A percentile compares a stretch with the other conserved stretches of the same genome.
These are phyloP conservation scores for Pterophyllum scalare DNA, from an alignment of 2,113 vertebrate species.

Conservation along the genomic window DNA sequence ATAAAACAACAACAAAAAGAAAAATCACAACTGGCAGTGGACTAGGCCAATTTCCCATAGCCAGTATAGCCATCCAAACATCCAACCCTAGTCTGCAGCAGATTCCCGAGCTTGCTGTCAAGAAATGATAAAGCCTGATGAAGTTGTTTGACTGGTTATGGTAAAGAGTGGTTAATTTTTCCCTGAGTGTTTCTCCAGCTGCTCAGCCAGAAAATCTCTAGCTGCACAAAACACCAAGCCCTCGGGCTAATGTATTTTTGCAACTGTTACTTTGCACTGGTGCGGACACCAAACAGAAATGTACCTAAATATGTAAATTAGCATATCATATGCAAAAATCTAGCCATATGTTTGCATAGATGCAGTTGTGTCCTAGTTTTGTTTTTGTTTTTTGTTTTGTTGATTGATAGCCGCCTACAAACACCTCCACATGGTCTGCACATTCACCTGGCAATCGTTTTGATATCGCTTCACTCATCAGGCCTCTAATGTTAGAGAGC, in stretches of 20 bases:
- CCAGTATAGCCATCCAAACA: neutral
- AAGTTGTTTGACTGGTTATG: constrained; percentile 59
- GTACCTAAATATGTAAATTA: constrained; percentile 43
- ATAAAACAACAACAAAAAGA: neutral
- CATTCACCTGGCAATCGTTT: constrained; percentile 34
- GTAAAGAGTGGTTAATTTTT: constrained; percentile 23
- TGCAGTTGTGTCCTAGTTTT: neutral
- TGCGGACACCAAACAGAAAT: constrained; percentile 28
- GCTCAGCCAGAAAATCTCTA: constrained; percentile 53
- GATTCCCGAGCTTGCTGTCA: constrained; percentile 19
- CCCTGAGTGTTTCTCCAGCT: constrained; percentile 1
- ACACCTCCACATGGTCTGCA: neutral
- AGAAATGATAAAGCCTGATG: neutral
- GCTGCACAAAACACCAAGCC: constrained; percentile 63
- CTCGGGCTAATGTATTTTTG: constrained; percentile 73
- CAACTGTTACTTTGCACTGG: constrained; percentile 33
- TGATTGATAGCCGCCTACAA: constrained; percentile 22
- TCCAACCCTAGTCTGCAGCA: constrained; percentile 9
- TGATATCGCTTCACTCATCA: constrained; percentile 33
- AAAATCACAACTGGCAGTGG: neutral
- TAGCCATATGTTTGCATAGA: constrained; percentile 44
- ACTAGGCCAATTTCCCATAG: neutral
- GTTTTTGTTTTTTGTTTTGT: constrained; percentile 29
- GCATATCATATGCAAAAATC: constrained; percentile 48
- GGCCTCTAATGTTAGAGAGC: constrained; percentile 22